A percentile compares a stretch with the other conserved stretches of the same genome.
These are phyloP conservation scores for Octomys mimax DNA, from an alignment of 2,797 vertebrate species.

Conservation along the genomic window DNA sequence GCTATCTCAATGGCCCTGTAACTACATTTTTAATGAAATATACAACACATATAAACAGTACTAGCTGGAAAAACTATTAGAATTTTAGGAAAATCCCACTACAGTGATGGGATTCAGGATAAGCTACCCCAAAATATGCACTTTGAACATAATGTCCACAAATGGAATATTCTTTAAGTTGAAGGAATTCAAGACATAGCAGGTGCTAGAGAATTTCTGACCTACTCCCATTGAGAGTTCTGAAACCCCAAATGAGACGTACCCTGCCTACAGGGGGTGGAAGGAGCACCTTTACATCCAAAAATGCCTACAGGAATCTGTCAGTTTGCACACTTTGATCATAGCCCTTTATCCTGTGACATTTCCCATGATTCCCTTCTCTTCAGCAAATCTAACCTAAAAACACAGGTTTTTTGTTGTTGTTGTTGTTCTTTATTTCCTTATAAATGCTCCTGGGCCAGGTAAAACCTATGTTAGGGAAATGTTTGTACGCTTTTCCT, in stretches of 20 bases:
- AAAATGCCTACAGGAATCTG: neutral
- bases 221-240: neutral
- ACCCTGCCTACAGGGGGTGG: neutral
- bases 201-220: neutral
- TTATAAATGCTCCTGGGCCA: neutral
- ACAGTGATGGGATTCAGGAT: neutral
- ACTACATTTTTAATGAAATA: neutral
- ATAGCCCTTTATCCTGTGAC: neutral
- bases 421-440: neutral
- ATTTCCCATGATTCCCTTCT: neutral
- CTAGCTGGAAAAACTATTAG: neutral
- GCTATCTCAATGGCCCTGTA: no score
- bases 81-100: neutral
- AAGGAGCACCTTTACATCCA: neutral
- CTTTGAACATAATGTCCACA: neutral
- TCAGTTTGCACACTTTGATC: neutral
- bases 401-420: neutral
- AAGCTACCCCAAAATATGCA: neutral
- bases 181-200: neutral
- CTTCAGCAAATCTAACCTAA: neutral
- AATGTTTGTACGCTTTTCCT: neutral
- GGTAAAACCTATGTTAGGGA: neutral
- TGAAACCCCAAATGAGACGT: neutral
- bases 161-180: conserved; percentile 4
- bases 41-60: neutral